Base-by-base conservation (phyloP, 2,113 vertebrate genomes). In the Salvelinus fontinalis region DNA sequence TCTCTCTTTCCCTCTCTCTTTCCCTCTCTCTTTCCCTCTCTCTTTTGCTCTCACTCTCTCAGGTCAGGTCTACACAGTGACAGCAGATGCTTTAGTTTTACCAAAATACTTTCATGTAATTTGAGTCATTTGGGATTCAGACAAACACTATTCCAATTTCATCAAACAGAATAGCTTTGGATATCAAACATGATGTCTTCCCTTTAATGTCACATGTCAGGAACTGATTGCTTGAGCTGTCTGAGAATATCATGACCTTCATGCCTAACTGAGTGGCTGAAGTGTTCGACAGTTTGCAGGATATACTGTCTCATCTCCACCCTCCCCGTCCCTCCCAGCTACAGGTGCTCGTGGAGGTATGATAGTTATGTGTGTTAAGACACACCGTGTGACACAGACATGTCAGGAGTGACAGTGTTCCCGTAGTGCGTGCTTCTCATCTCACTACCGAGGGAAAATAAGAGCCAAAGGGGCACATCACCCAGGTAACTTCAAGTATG, bases 291-390 rank as follows among this genome's bases (percentile, higher is more conserved):
- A 12, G 13, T 13, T 67, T 18, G 9, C 14, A 16, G 12, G 24
- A 39, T 9, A 39, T 9, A 39, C 39, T 9, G 39, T 39, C 68
- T 70, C 1, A 18, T 18, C 34, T 22, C 39, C 39, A 70, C 68
- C 2, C n/a, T 48, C 68, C 1, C 39, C 67, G 5, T 22, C 34
- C 16, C n/a, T 49, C 34, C 44, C 39, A 49, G 68, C 39, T 6
- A 6, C 6, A 48, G n/a, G 20, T 27, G n/a, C 54, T 31, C 2
- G 13, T 29, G 64, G 60, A 81, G 75, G 70, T 71, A 79, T 66
- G 76, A 31, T 59, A 75, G 71, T 70, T 44, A 76, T 76, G 68
- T 5, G 9, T 9, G 4, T 5, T 70, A 20, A 48, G 68, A 70
- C 34, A 22, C 22, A 49, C 39, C 44, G 2, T 65, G 29, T 70